A percentile compares a stretch with the other conserved stretches of the same genome.
Conservation (phyloP, 2,113 vertebrate species). For the Buteo buteo region DNA sequence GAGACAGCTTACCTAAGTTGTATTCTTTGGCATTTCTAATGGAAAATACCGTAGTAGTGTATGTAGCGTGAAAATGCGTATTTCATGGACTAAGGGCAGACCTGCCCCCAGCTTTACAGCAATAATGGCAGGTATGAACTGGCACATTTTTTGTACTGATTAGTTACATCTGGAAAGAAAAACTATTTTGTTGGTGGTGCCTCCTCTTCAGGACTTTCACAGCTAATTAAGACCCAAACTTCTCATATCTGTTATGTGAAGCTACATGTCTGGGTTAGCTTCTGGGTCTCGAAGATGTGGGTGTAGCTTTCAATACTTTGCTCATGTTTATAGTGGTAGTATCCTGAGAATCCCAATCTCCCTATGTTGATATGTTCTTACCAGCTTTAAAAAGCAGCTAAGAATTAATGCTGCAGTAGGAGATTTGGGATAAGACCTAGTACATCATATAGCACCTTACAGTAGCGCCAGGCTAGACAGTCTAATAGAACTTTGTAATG, state of each 20-base stretch:
- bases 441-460: background rate
- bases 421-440: background rate
- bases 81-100: background rate
- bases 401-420: background rate
- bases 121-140: background rate
- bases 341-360: background rate
- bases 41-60: background rate
- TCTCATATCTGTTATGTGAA: background rate
- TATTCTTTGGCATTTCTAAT: background rate
- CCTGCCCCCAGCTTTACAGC: background rate
- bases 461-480: background rate
- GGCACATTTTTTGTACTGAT: background rate
- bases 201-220: background rate
- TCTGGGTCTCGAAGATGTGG: rapidly evolving
- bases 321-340: background rate
- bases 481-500: background rate
- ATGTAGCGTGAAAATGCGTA: background rate
- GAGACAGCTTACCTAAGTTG: background rate
- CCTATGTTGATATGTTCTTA: background rate
- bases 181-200: background rate
- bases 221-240: background rate
- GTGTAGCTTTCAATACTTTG: background rate
- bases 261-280: background rate
- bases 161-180: background rate
- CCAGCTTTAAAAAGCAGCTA: background rate